Conservation (phyloP, 2,888 invertebrate genomes). For the Tupiocoris notatus region DNA sequence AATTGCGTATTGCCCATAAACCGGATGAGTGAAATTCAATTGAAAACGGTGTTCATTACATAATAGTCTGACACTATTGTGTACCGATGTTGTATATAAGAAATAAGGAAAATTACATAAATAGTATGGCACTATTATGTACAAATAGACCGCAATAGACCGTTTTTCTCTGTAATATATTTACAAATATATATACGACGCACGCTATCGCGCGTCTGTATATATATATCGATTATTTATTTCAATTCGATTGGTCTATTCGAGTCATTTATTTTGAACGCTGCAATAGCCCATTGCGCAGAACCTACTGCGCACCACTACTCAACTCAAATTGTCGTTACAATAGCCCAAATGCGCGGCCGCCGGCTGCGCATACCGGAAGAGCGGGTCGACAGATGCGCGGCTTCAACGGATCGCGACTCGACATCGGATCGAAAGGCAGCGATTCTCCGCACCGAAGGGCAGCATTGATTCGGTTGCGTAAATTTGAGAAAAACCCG, state of each 20-base stretch:
- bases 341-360: constrained; percentile 49
- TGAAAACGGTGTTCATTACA: constrained; percentile 44
- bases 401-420: constrained; percentile 1
- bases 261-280: constrained; percentile 47
- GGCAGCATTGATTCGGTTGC: not conserved
- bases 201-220: too few relatives aligned
- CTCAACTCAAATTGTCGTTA: constrained; percentile 47
- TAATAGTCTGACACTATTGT: constrained; percentile 49
- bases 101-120: constrained; percentile 49
- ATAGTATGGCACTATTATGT: constrained; percentile 51
- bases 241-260: constrained; percentile 49
- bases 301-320: constrained; percentile 47
- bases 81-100: constrained; percentile 48
- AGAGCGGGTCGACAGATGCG: constrained; percentile 35
- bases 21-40: constrained; percentile 29
- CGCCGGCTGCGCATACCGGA: constrained; percentile 28
- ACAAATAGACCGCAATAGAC: constrained; percentile 48
- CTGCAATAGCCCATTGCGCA: constrained; percentile 49
- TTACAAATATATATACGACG: constrained; percentile 7
- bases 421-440: not conserved
- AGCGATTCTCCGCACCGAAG: not conserved
- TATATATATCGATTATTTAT: constrained; percentile 3
- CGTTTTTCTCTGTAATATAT: constrained; percentile 44
- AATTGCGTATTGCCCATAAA: constrained; percentile 25
- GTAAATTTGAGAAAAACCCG: not conserved